Percentiles rank a stretch among this genome's conserved stretches.
Evolutionary conservation across 2,113 vertebrate genomes (phyloP).

Genomic region (Sinocyclocheilus rhinocerous): DNA sequence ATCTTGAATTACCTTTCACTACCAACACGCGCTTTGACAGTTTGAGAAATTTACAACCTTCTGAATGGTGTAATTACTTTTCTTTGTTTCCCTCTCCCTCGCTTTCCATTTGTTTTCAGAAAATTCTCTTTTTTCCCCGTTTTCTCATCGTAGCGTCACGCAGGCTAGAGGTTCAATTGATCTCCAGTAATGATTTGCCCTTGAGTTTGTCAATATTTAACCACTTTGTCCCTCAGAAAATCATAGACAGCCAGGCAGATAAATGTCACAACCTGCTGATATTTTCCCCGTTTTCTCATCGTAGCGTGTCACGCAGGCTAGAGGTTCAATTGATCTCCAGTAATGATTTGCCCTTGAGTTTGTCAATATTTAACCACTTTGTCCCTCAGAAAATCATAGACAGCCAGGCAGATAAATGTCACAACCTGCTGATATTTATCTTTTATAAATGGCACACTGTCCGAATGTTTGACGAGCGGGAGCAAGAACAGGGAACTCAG

Average conservation of each 20-base stretch:
- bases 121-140: not conserved
- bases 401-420: constrained; percentile 62
- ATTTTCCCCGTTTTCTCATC: constrained; percentile 43
- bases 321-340: constrained; percentile 50
- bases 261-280: constrained; percentile 68
- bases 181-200: constrained; percentile 53
- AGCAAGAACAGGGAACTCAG: constrained; percentile 19
- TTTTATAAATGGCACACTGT: constrained; percentile 58
- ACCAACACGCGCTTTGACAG: constrained; percentile 33
- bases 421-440: constrained; percentile 67
- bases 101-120: not conserved
- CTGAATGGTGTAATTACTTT: constrained; percentile 47
- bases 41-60: constrained; percentile 43
- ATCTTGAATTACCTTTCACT: constrained; percentile 48
- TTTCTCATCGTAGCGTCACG: not conserved
- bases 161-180: constrained; percentile 45
- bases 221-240: constrained; percentile 58
- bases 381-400: constrained; percentile 60
- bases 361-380: constrained; percentile 66
- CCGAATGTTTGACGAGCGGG: constrained; percentile 38
- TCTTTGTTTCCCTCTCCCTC: constrained; percentile 26
- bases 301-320: not conserved
- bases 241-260: constrained; percentile 55
- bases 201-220: constrained; percentile 66
- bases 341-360: constrained; percentile 54